Conservation (phyloP, 2,113 vertebrate genomes). For the Pimephales promelas region DNA sequence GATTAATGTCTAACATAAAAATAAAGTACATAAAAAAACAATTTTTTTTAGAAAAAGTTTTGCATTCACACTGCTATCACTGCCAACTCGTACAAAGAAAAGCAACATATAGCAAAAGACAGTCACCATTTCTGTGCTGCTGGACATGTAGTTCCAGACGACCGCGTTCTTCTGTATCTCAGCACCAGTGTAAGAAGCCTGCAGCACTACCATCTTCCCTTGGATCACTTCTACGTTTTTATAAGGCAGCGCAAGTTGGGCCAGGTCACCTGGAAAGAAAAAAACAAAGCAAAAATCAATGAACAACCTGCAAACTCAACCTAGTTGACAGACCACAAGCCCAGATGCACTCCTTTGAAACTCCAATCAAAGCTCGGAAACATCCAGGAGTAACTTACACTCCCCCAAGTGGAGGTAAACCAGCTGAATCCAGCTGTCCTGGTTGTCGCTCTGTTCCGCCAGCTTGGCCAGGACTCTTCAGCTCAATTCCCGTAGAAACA, state of each 20-base stretch:
- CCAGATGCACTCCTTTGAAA: not conserved
- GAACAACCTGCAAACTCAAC: not conserved
- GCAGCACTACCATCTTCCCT: conserved; percentile 76
- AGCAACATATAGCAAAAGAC: not conserved
- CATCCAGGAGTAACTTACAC: conserved; percentile 36
- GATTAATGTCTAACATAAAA: not conserved
- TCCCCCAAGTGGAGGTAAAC: conserved; percentile 37
- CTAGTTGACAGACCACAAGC: not conserved
- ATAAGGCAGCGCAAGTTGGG: conserved; percentile 57
- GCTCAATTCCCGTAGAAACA: not conserved
- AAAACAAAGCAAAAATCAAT: not conserved
- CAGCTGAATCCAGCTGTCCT: conserved; percentile 39
- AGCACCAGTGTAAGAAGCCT: conserved; percentile 66
- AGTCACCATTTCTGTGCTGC: conserved; percentile 62
- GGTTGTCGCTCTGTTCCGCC: conserved; percentile 5
- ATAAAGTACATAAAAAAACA: not conserved
- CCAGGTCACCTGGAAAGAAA: conserved; percentile 63
- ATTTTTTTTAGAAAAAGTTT: not conserved
- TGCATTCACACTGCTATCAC: not conserved
- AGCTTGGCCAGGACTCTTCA: conserved; percentile 19
- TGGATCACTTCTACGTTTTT: conserved; percentile 70
- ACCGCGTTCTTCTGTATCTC: conserved; percentile 59
- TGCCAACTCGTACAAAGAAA: not conserved
- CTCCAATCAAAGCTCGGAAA: not conserved
- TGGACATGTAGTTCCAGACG: conserved; percentile 69